Evolutionary conservation across 1,140 invertebrate genomes (phyloP).

Genomic region (Brachionus sp.): DNA sequence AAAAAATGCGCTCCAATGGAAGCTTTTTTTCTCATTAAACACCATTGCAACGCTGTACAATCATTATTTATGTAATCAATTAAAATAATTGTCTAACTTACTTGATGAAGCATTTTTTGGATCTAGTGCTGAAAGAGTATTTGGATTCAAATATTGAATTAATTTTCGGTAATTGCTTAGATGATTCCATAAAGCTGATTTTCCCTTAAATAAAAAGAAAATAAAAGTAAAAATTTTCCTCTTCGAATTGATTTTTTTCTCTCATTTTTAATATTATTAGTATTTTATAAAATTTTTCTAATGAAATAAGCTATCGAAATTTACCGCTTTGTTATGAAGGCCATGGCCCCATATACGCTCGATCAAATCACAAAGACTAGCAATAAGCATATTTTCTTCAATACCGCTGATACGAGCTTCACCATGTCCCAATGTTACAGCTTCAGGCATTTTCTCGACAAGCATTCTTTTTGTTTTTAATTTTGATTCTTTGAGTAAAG

Average conservation of each 20-base stretch:
- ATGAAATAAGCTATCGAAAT: neutral
- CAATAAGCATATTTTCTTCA: constrained; percentile 96
- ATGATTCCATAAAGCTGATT: constrained; percentile 48
- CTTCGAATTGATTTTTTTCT: too few species aligned
- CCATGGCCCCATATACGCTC: constrained; percentile 98
- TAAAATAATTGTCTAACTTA: neutral
- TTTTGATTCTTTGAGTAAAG: constrained; percentile 71
- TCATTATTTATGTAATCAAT: neutral
- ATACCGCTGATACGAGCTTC: constrained; percentile 67
- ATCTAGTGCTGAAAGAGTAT: neutral
- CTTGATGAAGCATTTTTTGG: neutral
- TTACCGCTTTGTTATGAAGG: constrained; percentile 80
- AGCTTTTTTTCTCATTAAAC: constrained; percentile 44
- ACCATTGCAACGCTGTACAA: constrained; percentile 26
- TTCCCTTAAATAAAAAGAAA: constrained; percentile 41
- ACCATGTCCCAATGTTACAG: constrained; percentile 74
- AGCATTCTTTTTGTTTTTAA: constrained; percentile 92
- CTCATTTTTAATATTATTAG: too few species aligned
- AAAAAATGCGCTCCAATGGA: neutral
- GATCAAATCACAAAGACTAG: constrained; percentile 89
- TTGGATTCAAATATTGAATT: constrained; percentile 10
- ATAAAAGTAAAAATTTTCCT: too few species aligned
- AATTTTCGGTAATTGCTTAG: constrained; percentile 44
- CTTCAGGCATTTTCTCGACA: constrained; percentile 90
- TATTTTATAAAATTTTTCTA: too few species aligned